phyloP scores from a whole-genome alignment of 2,888 invertebrate genomes.

The Himalopsyche tibetana region DNA sequence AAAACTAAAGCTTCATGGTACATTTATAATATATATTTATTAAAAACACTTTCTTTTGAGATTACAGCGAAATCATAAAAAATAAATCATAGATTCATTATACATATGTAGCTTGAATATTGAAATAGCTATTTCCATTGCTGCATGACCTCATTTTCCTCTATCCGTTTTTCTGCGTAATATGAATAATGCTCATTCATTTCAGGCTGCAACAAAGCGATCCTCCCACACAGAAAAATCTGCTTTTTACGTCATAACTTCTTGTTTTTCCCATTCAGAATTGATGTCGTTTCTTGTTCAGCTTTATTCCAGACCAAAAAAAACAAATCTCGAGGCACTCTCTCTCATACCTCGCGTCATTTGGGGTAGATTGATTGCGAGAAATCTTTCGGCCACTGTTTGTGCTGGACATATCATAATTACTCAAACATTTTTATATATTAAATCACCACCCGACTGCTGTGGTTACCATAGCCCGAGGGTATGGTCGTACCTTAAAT shows the following conservation, averaged over 20 bases:
- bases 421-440: too few species aligned
- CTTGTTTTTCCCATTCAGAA: constrained; percentile 27
- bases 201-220: constrained; percentile 12
- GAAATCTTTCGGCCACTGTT: not conserved
- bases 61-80: too few species aligned
- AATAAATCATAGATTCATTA: too few species aligned
- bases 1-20: too few species aligned
- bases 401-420: not conserved
- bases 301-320: constrained; percentile 3
- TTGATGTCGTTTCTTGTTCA: not conserved
- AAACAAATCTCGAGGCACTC: not conserved
- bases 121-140: too few species aligned
- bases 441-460: too few species aligned
- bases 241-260: not conserved
- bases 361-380: not conserved
- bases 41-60: too few species aligned
- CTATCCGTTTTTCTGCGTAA: not conserved
- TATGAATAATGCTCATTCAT: not conserved
- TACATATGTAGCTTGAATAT: too few species aligned
- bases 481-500: too few species aligned
- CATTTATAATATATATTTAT: too few species aligned
- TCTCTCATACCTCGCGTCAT: not conserved
- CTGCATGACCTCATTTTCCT: not conserved
- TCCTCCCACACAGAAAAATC: constrained; percentile 1
- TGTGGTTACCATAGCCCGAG: too few species aligned